Percentiles rank a stretch among this genome's conserved stretches.
phyloP scores from a whole-genome alignment of 2,888 invertebrate species.

The Chrysolina haemoptera region DNA sequence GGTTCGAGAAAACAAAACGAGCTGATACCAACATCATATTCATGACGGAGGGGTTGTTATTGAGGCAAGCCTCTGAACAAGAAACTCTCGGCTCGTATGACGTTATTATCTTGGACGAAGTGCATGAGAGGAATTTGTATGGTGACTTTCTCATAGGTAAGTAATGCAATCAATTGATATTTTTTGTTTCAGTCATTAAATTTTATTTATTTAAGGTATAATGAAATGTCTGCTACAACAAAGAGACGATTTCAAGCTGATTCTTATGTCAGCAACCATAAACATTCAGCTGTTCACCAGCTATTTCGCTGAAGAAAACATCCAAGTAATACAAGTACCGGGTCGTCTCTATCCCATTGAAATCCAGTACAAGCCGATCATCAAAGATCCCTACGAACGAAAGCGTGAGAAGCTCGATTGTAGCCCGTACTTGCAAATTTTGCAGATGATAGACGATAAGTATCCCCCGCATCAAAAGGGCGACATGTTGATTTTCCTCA shows the following conservation, averaged over 20 bases:
- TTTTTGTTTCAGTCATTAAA: too few species aligned
- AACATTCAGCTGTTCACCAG: conserved; percentile 94
- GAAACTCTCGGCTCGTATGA: conserved; percentile 87
- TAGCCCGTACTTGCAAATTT: conserved; percentile 91
- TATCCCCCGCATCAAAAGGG: conserved; percentile 80
- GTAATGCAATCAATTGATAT: too few species aligned
- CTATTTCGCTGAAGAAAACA: conserved; percentile 88
- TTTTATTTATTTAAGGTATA: conserved; percentile 93
- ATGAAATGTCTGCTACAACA: conserved; percentile 92
- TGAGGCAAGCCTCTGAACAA: conserved; percentile 85
- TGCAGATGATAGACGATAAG: conserved; percentile 93
- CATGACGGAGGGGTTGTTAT: conserved; percentile 93
- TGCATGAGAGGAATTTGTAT: conserved; percentile 96
- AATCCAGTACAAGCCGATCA: conserved; percentile 85
- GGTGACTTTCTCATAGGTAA: conserved; percentile 93
- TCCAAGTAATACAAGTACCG: conserved; percentile 81
- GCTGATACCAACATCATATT: conserved; percentile 93
- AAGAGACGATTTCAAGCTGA: conserved; percentile 85
- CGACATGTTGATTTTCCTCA: conserved; percentile 94
- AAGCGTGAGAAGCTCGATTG: conserved; percentile 88
- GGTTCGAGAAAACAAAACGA: conserved; percentile 93
- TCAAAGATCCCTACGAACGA: conserved; percentile 74
- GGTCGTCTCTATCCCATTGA: conserved; percentile 95
- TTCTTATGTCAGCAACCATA: conserved; percentile 99
- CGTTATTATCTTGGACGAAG: conserved; percentile 96